Conservation (phyloP, 2,113 vertebrate genomes). For the Engraulis encrasicolus region DNA sequence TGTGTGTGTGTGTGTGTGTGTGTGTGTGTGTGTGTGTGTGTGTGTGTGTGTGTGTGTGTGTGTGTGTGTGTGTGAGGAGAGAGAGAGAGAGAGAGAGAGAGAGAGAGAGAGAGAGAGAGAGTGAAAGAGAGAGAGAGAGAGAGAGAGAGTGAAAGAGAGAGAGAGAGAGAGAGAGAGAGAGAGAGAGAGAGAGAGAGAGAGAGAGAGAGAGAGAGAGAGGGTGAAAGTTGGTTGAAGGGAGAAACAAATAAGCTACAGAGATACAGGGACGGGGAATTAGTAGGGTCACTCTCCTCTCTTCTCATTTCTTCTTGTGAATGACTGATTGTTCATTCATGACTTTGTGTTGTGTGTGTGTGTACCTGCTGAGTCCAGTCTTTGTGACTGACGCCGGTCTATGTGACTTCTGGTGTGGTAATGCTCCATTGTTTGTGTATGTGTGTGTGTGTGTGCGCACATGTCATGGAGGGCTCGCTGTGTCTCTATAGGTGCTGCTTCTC, state of each 20-base stretch:
- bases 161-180: too few species aligned
- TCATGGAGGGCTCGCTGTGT: neutral
- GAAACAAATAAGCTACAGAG: too few species aligned
- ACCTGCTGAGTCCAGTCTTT: neutral
- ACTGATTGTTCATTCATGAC: constrained; percentile 13
- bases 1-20: neutral
- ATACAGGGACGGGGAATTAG: neutral
- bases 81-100: neutral
- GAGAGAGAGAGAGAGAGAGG: neutral
- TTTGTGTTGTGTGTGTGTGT: neutral
- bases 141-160: too few species aligned
- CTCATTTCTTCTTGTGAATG: constrained; percentile 9
- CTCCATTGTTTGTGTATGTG: neutral
- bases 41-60: neutral
- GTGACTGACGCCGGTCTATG: neutral
- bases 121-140: too few species aligned
- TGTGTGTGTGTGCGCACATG: neutral
- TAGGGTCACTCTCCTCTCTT: neutral
- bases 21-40: constrained; percentile 2
- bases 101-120: too few species aligned
- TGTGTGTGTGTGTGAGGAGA: too few species aligned
- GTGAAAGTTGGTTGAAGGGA: too few species aligned
- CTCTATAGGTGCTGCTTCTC: neutral
- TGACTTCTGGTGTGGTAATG: neutral
- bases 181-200: neutral